Evolutionary conservation across 1,140 invertebrate genomes (phyloP).

Genomic region (Vollenhovia emeryi): DNA sequence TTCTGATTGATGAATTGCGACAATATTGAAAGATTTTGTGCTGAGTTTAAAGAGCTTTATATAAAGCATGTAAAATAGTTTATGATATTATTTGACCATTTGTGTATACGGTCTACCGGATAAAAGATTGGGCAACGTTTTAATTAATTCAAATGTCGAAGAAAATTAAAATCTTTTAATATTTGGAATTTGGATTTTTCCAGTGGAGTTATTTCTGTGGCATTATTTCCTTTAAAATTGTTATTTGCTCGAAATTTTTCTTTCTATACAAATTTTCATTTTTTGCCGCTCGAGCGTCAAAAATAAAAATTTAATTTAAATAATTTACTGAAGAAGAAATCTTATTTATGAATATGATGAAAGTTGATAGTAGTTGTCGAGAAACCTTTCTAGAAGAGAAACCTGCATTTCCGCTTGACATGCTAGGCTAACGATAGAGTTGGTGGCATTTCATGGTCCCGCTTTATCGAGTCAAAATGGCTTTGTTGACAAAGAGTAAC

Average conservation of each 20-base stretch:
- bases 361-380: background rate
- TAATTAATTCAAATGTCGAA: background rate
- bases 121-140: background rate
- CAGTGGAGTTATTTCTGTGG: background rate
- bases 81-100: background rate
- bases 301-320: background rate
- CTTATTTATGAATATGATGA: background rate
- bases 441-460: background rate
- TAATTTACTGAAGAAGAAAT: background rate
- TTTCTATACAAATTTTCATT: background rate
- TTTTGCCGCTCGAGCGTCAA: background rate
- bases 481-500: conserved; percentile 26
- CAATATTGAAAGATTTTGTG: background rate
- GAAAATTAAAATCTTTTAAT: background rate
- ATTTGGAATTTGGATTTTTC: background rate
- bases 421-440: background rate
- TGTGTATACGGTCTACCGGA: background rate
- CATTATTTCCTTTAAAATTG: background rate
- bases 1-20: background rate
- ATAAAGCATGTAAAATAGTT: background rate
- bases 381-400: background rate
- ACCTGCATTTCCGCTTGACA: background rate
- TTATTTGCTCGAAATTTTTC: background rate
- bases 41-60: background rate
- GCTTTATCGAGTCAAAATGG: background rate